A percentile compares a stretch with the other conserved stretches of the same genome.
phyloP scores from a whole-genome alignment of 2,113 vertebrate species.

The Andinoacara biseriatus region DNA sequence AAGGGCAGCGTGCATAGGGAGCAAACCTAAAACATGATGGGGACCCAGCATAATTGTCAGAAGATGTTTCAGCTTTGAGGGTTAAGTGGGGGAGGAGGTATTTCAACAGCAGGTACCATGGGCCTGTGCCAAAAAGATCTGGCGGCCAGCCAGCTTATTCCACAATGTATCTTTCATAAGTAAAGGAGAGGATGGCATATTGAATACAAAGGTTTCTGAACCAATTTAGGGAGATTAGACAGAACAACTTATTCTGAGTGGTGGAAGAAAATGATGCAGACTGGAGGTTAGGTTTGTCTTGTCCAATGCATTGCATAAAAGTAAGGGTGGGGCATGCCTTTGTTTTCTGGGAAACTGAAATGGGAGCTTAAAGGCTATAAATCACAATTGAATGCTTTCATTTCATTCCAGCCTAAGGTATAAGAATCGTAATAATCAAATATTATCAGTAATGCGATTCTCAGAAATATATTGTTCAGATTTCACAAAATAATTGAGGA shows the following conservation, averaged over 20 bases:
- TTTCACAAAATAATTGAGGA: not conserved
- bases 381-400: not conserved
- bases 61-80: slow-evolving; percentile 41
- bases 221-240: not conserved
- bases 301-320: slow-evolving; percentile 21
- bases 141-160: slow-evolving; percentile 12
- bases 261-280: not conserved
- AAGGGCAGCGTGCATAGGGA: slow-evolving; percentile 63
- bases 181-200: not conserved
- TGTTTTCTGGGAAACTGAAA: slow-evolving; percentile 11
- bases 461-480: not conserved
- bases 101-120: slow-evolving; percentile 57
- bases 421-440: not conserved
- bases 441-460: not conserved
- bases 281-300: slow-evolving; percentile 1
- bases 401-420: not conserved
- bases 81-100: slow-evolving; percentile 11
- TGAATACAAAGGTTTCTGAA: not conserved
- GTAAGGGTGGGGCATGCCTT: not conserved
- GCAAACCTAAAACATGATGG: slow-evolving; percentile 72
- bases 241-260: not conserved
- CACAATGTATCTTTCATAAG: not conserved
- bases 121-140: slow-evolving; percentile 37
- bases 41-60: slow-evolving; percentile 50
- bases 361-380: not conserved